phyloP scores from a whole-genome alignment of 2,888 invertebrate species.

The Conus canariensis region DNA sequence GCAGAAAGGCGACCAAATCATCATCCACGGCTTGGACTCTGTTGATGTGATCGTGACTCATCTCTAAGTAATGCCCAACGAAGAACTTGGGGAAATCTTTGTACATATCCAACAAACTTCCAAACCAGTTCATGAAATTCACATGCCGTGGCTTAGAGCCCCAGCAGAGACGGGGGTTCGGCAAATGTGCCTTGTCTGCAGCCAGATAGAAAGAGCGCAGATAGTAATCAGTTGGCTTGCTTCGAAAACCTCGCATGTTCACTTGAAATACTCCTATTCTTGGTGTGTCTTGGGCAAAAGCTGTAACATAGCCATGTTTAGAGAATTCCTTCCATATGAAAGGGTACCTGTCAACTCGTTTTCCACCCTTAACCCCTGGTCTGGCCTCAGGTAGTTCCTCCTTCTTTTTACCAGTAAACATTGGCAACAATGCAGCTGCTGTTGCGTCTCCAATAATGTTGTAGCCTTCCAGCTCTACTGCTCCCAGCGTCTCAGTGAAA shows the following conservation, averaged over 20 bases:
- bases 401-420: conserved; percentile 89
- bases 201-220: conserved; percentile 87
- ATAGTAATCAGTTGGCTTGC: conserved; percentile 93
- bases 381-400: conserved; percentile 93
- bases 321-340: conserved; percentile 91
- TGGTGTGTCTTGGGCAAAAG: conserved; percentile 92
- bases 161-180: conserved; percentile 81
- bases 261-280: conserved; percentile 93
- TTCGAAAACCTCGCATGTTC: conserved; percentile 90
- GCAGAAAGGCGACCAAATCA: conserved; percentile 83
- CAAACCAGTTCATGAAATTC: conserved; percentile 78
- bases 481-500: conserved; percentile 68
- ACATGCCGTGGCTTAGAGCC: conserved; percentile 87
- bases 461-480: conserved; percentile 84
- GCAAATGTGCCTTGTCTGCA: conserved; percentile 76
- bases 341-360: conserved; percentile 88
- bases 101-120: conserved; percentile 83
- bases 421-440: conserved; percentile 87
- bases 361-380: conserved; percentile 83
- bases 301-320: conserved; percentile 82
- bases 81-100: conserved; percentile 87
- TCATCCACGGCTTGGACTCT: conserved; percentile 88
- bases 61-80: conserved; percentile 93
- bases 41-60: conserved; percentile 92
- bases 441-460: conserved; percentile 80